phyloP scores from a whole-genome alignment of 1,140 invertebrate genomes.

The Telenomus remus region DNA sequence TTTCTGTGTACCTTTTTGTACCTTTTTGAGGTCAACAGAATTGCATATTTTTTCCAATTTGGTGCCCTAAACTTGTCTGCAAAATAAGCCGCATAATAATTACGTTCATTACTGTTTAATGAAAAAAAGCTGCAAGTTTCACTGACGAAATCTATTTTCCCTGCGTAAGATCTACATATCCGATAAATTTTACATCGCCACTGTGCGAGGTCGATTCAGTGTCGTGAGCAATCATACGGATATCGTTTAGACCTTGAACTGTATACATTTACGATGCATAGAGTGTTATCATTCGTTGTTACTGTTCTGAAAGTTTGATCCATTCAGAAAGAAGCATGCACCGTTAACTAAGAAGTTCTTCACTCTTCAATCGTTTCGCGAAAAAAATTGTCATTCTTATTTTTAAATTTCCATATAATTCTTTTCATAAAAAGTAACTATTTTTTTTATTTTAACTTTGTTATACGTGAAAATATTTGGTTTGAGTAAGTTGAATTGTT shows the following conservation, averaged over 20 bases:
- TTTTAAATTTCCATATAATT: no score
- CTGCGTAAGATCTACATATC: slow-evolving; percentile 4
- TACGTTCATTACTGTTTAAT: not conserved
- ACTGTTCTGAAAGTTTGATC: slow-evolving; percentile 7
- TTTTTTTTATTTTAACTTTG: no score
- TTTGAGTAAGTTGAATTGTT: no score
- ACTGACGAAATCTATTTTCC: slow-evolving; percentile 5
- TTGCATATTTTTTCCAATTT: slow-evolving; percentile 44
- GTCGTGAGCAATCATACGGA: slow-evolving; percentile 22
- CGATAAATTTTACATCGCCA: slow-evolving; percentile 15
- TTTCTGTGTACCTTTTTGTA: slow-evolving; percentile 29
- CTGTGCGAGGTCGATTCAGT: slow-evolving; percentile 9
- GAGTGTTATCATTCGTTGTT: slow-evolving; percentile 6
- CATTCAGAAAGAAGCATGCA: not conserved
- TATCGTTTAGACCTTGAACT: slow-evolving; percentile 34
- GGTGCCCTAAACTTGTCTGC: no score
- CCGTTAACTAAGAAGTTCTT: no score
- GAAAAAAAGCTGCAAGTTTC: no score
- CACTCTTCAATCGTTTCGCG: no score
- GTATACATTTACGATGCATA: slow-evolving; percentile 30
- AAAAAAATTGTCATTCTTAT: no score
- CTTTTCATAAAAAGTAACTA: no score
- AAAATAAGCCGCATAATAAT: no score
- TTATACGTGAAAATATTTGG: no score
- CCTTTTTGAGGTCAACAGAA: slow-evolving; percentile 25